Evolutionary conservation across 2,797 vertebrate genomes (phyloP), one percentile per base, ranked within the genome.

Genomic region (Enteromius fasciolatus): DNA sequence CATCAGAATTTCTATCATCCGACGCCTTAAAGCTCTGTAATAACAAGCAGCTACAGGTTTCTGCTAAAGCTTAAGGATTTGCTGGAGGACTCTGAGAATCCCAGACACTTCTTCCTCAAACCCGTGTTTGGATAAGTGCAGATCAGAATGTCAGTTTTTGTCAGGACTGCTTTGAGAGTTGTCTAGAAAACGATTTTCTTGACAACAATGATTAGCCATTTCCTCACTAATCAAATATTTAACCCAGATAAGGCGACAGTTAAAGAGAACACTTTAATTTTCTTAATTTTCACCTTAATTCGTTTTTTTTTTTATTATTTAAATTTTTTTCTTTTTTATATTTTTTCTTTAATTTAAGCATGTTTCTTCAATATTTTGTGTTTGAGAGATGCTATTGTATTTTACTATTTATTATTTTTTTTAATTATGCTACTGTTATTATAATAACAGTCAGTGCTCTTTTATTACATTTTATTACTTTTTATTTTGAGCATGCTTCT

Each of bases 31-130:
- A 89, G 90, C 88, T 88, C 85, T 68, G 76, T 93, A 92, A 92
- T 92, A 91, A 90, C 78, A 83, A 92, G 89, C 90, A 89, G 90
- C 91, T 92, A 41, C 25, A 80, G 76, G 25, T 69, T 76, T 80
- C n/a, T 54, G 18, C 41, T 61, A 15, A 78, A 77, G 57, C 76
- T 75, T 0, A 9, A 41, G 17, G 41, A 69, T 61, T 74, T 79
- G 52, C 17, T 63, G 50, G 64, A 73, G 69, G 76, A 70, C 44
- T 78, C 18, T 15, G 23, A 41, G 48, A 36, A 66, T 36, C 18
- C 6, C 74, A 54, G 46, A n/a, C 39, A 39, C 48, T 44, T 59
- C 18, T 41, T 9, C 68, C 46, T 82, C 50, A 44, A 69, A 14
- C 3, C 36, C 17, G 14, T 46, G 23, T 82, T 67, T 46, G 72